Base-by-base conservation (phyloP, 2,113 vertebrate genomes). In the Rhinoptilus africanus region DNA sequence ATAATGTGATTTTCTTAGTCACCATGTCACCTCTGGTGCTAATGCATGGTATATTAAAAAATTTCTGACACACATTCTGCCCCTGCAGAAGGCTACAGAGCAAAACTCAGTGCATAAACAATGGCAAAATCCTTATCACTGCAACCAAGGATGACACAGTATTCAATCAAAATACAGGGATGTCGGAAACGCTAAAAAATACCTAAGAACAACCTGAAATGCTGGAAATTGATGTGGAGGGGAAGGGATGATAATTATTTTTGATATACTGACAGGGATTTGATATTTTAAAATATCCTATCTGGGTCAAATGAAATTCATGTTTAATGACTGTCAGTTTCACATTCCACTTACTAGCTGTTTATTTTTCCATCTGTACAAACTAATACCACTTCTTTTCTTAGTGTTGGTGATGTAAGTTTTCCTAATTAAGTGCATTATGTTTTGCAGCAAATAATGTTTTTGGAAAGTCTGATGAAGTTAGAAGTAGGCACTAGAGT, bases 1-100 rank as follows among this genome's bases (percentile, higher is more conserved):
- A 60, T 74, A 92, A 88, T 26, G 35, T 71, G 60, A 78, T 92
- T 93, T 93, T 84, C 83, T 91, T 81, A 92, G 83, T 82, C 77
- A 85, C 51, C n/a, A 56, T 72, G 73, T 76, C 83, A 95, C 32
- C 90, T 74, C 60, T 74, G 20, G 30, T 85, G 45, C 41, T 68
- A 91, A 82, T 32, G 24, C 22, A 50, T 16, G 27, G 47, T 68
- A 60, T 34, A 85, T 39, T 47, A 73, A 91, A 79, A 53, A 34
- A 84, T 39, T 76, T 85, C 50, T 79, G 79, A 91, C 72, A 82
- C 26, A 35, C 16, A 30, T 59, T 96, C 62, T 91, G 50, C 20
- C 74, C 50, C 35, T 79, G 54, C 24, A 28, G 34, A 87, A 39
- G 37, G 62, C 66, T 77, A 63, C 39, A 64, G 60, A 87, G 66